Evolutionary conservation across 2,797 vertebrate species (phyloP).

Genomic region (Spheniscus humboldti): DNA sequence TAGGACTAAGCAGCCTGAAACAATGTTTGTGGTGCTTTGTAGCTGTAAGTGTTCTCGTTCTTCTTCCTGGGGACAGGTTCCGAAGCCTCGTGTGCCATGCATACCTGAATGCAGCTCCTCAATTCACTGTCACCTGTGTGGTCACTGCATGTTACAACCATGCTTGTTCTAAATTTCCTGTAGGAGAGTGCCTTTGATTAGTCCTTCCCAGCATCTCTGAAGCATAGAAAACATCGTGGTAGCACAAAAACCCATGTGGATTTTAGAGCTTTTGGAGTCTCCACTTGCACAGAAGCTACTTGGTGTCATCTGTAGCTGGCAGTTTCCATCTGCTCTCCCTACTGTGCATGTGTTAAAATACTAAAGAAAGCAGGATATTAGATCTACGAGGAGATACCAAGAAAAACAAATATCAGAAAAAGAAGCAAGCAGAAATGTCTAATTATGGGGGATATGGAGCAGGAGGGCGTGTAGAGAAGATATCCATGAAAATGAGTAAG

Average conservation of each 20-base stretch:
- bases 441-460: background rate
- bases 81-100: background rate
- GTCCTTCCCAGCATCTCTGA: background rate
- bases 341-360: background rate
- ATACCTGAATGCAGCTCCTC: background rate
- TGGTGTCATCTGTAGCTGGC: background rate
- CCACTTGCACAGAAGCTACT: background rate
- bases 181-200: background rate
- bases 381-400: background rate
- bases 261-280: background rate
- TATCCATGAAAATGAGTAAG: background rate
- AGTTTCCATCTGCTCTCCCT: constrained; percentile 11
- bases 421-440: background rate
- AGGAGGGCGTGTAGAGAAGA: background rate
- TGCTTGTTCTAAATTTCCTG: background rate
- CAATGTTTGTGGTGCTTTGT: background rate
- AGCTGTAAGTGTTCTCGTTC: background rate
- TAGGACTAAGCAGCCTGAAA: background rate
- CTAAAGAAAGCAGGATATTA: background rate
- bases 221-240: background rate
- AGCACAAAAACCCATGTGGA: background rate
- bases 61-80: background rate
- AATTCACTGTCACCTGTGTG: background rate
- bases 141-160: background rate
- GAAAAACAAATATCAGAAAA: background rate